phyloP scores from a whole-genome alignment of 2,113 vertebrate species.

The Cavia porcellus region DNA sequence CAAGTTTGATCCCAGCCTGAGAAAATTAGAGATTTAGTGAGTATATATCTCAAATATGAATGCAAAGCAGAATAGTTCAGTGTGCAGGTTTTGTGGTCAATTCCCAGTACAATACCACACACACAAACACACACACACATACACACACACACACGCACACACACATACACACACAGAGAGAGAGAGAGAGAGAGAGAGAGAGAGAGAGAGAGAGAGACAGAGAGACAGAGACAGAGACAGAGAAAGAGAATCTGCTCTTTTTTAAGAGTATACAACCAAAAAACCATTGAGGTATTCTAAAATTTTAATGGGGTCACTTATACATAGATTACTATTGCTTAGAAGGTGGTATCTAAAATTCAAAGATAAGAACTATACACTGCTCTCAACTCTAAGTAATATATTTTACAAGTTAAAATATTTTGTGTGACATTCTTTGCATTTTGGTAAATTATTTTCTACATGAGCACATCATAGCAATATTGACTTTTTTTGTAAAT shows the following conservation, averaged over 20 bases:
- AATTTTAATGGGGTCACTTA: background rate
- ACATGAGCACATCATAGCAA: background rate
- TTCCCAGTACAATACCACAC: background rate
- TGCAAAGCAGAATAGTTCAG: background rate
- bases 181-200: too few relatives aligned
- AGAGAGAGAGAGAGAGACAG: background rate
- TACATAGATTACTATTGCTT: background rate
- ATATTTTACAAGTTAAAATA: conserved; percentile 33
- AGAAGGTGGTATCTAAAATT: background rate
- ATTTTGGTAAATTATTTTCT: conserved; percentile 43
- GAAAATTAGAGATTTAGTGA: background rate
- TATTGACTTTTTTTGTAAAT: background rate
- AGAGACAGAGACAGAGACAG: too few relatives aligned
- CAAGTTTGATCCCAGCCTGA: background rate
- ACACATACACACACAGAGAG: background rate
- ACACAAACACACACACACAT: too few relatives aligned
- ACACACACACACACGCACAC: background rate
- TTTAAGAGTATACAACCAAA: background rate
- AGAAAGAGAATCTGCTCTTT: background rate
- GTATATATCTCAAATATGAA: background rate
- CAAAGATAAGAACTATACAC: background rate
- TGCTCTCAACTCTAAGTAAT: background rate
- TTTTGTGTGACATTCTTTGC: conserved; percentile 45
- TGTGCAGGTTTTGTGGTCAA: background rate
- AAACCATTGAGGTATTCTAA: background rate